Base-by-base conservation (phyloP, 2,113 vertebrate genomes). In the Neogale vison region DNA sequence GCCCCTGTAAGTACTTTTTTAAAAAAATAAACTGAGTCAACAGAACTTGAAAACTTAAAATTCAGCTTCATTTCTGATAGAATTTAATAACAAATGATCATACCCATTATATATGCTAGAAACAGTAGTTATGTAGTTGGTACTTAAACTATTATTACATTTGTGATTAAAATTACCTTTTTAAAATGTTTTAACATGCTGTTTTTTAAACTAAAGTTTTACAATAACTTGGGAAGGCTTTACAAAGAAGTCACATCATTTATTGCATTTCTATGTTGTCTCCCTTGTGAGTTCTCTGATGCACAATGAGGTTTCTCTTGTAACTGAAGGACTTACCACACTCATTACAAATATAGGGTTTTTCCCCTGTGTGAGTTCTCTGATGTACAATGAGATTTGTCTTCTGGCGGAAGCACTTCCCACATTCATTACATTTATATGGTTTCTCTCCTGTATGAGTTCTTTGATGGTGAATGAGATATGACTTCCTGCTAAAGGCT, bases 371-470 rank as follows among this genome's bases (percentile, higher is more conserved):
- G 76, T 98, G 98, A 87, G 97, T 98, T 97, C 97, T 97, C 82
- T 97, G 97, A 90, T 98, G 97, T 65, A 97, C 96, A 88, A 97
- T 97, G 50, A 98, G 98, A 95, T 97, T 97, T 88, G 97, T 97
- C 50, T 97, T 98, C 79, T 98, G 98, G n/a, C 96, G 83, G 52
- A 98, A 98, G 84, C 93, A 97, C 76, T 98, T 98, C 12, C 93
- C 97, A 96, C 98, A 98, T 77, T 98, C 96, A 69, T 81, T 97
- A 90, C 97, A 98, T 79, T 97, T 97, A 90, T 98, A 97, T 23
- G 98, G 97, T 95, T 97, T 98, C 39, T 98, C 98, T 94, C 98
- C 97, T 11, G 97, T 98, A 47, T 98, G 97, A 85, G 97, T 98
- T 96, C 97, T 97, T 95, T 98, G 95, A 91, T 98, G 98, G 71